Evolutionary conservation across 2,888 invertebrate genomes (phyloP).

Genomic region (Branchinecta sandiegonensis): DNA sequence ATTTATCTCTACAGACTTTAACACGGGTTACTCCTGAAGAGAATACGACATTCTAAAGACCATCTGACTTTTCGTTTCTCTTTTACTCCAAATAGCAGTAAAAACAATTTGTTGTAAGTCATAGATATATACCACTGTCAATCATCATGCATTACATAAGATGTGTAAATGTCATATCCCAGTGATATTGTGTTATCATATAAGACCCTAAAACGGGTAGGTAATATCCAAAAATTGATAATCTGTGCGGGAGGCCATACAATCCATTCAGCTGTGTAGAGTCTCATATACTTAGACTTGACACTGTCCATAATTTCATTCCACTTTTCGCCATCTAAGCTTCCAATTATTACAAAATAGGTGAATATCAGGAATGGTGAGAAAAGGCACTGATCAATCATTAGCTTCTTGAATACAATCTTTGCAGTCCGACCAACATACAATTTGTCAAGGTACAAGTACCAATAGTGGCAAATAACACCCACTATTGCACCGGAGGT

Average conservation of each 20-base stretch:
- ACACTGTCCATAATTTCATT: conserved; percentile 51
- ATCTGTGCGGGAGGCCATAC: conserved; percentile 87
- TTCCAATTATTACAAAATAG: conserved; percentile 59
- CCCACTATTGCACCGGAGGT: conserved; percentile 62
- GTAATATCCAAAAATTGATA: conserved; percentile 77
- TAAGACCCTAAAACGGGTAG: conserved; percentile 62
- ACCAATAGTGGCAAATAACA: conserved; percentile 72
- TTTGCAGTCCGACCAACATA: conserved; percentile 51
- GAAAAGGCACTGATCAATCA: conserved; percentile 66
- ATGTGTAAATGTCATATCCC: conserved; percentile 70
- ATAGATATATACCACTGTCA: background rate
- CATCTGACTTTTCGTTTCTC: too few species aligned
- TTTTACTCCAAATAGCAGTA: too few species aligned
- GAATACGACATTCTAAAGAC: too few species aligned
- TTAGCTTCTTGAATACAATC: conserved; percentile 57
- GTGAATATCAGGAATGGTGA: conserved; percentile 62
- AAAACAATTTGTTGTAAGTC: too few species aligned
- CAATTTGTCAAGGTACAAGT: conserved; percentile 53
- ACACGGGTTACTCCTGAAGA: too few species aligned
- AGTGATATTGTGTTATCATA: conserved; percentile 74
- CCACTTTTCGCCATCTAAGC: conserved; percentile 46
- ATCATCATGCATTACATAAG: conserved; percentile 52
- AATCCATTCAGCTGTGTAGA: conserved; percentile 76
- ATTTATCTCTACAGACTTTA: too few species aligned
- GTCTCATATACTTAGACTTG: conserved; percentile 52